Evolutionary conservation across 2,888 invertebrate species (phyloP).

Genomic region (Zaprionus bogoriensis): DNA sequence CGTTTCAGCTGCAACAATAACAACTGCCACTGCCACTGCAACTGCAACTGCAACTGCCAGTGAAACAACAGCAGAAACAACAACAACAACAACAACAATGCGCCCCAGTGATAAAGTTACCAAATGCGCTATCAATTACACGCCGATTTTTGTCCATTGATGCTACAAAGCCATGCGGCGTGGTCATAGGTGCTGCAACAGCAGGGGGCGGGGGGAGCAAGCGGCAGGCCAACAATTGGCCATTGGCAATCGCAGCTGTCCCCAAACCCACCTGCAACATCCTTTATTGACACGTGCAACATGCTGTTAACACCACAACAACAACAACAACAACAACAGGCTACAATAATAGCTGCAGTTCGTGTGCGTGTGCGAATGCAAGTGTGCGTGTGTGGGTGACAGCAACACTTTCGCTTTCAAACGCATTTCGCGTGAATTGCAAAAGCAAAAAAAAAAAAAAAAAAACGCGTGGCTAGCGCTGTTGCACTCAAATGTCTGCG

Average conservation of each 20-base stretch:
- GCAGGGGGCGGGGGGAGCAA: neutral
- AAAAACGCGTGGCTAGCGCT: conserved; percentile 31
- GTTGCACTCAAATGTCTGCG: conserved; percentile 15
- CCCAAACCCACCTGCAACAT: conserved; percentile 64
- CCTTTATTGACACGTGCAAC: conserved; percentile 75
- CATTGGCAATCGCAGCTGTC: conserved; percentile 39
- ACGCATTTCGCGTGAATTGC: conserved; percentile 73
- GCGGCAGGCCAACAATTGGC: conserved; percentile 24
- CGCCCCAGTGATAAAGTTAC: conserved; percentile 60
- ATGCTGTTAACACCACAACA: conserved; percentile 71
- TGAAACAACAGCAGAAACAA: conserved; percentile 28
- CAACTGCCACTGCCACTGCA: conserved; percentile 8
- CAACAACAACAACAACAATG: conserved; percentile 24
- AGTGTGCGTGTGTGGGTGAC: conserved; percentile 42
- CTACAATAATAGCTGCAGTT: conserved; percentile 36
- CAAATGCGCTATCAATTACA: conserved; percentile 73
- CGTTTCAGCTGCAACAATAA: conserved; percentile 38
- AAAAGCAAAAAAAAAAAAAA: conserved; percentile 37
- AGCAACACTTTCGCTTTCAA: conserved; percentile 76
- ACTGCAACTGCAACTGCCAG: conserved; percentile 24
- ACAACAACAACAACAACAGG: conserved; percentile 26
- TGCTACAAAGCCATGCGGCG: conserved; percentile 29
- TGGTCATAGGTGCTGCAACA: conserved; percentile 51
- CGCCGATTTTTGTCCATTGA: conserved; percentile 68
- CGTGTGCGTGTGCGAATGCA: conserved; percentile 18